A percentile compares a stretch with the other conserved stretches of the same genome.
These are phyloP conservation scores for Sycophila sp. DNA, from an alignment of 1,140 invertebrate genomes.

Conservation along the genomic window DNA sequence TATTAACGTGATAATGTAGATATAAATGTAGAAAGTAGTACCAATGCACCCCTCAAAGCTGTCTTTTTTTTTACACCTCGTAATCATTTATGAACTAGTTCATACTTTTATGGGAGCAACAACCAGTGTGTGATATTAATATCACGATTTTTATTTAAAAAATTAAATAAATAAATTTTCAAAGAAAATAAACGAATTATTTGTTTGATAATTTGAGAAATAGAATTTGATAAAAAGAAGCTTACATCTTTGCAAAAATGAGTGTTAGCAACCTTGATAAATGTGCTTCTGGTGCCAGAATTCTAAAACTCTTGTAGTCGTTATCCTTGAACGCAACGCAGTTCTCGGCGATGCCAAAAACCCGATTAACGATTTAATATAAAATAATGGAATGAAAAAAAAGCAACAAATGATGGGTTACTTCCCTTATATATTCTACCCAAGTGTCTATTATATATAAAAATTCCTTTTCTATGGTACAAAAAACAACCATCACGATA, in stretches of 20 bases:
- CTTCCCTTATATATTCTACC: too few relatives aligned
- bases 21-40: slow-evolving; percentile 50
- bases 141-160: not conserved
- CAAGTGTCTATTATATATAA: not conserved
- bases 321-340: not conserved
- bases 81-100: slow-evolving; percentile 48
- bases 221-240: not conserved
- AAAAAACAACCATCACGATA: not conserved
- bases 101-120: slow-evolving; percentile 59
- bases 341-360: not conserved
- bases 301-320: not conserved
- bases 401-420: too few relatives aligned
- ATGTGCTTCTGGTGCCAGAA: not conserved
- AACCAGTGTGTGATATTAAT: slow-evolving; percentile 44
- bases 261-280: not conserved
- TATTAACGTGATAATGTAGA: slow-evolving; percentile 45
- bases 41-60: slow-evolving; percentile 46
- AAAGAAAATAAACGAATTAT: not conserved
- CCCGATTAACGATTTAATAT: not conserved
- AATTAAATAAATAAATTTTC: not conserved
- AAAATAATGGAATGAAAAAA: not conserved
- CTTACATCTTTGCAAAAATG: too few relatives aligned
- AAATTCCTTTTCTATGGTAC: not conserved
- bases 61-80: slow-evolving; percentile 20
- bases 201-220: not conserved